Percentiles rank a stretch among this genome's conserved stretches.
Evolutionary conservation across 2,888 invertebrate genomes (phyloP).

Genomic region (Leptinotarsa haldemani): DNA sequence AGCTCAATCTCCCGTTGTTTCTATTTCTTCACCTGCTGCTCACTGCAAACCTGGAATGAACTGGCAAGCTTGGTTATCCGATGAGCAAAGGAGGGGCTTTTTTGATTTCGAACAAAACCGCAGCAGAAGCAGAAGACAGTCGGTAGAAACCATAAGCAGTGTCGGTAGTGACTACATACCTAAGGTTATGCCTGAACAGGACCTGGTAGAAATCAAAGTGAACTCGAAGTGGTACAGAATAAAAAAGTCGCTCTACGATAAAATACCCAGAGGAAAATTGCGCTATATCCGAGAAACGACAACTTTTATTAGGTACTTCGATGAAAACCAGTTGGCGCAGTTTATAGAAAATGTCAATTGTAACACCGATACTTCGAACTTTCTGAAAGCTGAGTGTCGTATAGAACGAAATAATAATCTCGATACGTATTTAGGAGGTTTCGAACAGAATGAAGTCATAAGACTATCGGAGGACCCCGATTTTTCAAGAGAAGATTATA

Average conservation of each 20-base stretch:
- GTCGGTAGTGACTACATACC: slow-evolving; percentile 38
- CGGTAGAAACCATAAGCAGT: slow-evolving; percentile 39
- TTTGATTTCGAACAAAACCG: slow-evolving; percentile 19
- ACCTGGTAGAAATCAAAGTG: slow-evolving; percentile 35
- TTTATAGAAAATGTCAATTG: slow-evolving; percentile 47
- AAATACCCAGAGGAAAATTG: slow-evolving; percentile 52
- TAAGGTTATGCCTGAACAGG: slow-evolving; percentile 21
- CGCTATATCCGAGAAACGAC: slow-evolving; percentile 50
- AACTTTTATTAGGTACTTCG: slow-evolving; percentile 52
- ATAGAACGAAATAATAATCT: slow-evolving; percentile 21
- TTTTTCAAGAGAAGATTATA: slow-evolving; percentile 49
- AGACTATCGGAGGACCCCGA: slow-evolving; percentile 43
- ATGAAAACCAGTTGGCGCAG: slow-evolving; percentile 50
- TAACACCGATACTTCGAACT: slow-evolving; percentile 27
- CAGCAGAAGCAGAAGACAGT: slow-evolving; percentile 31
- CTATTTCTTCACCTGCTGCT: not conserved
- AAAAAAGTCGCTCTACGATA: slow-evolving; percentile 33
- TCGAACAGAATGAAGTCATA: slow-evolving; percentile 46
- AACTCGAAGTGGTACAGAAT: slow-evolving; percentile 40
- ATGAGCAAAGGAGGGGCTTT: slow-evolving; percentile 33
- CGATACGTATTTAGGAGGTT: slow-evolving; percentile 31
- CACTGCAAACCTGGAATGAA: slow-evolving; percentile 17
- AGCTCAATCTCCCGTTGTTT: not conserved
- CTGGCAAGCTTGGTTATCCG: slow-evolving; percentile 36
- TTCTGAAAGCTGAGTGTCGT: slow-evolving; percentile 28